Percentiles rank a stretch among this genome's conserved stretches.
These are phyloP conservation scores for Ornithoptera priamus DNA, from an alignment of 2,888 invertebrate genomes.

Conservation along the genomic window DNA sequence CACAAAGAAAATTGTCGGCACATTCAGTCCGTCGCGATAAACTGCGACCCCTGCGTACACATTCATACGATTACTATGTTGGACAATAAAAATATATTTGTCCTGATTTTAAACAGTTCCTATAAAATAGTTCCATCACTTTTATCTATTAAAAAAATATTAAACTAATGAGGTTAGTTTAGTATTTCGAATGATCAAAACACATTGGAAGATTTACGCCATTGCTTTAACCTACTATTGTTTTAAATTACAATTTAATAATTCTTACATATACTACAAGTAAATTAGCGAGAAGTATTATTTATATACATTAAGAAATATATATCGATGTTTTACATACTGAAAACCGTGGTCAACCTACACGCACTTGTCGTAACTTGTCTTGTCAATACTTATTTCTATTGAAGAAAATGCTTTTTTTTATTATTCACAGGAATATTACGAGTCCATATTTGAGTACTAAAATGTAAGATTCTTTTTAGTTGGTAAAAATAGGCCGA, in stretches of 20 bases:
- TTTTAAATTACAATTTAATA: too few species aligned
- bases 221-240: background rate
- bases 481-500: background rate
- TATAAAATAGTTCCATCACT: background rate
- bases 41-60: constrained; percentile 49
- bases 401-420: constrained; percentile 4
- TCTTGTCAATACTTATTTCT: constrained; percentile 10
- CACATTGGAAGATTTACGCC: too few species aligned
- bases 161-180: background rate
- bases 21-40: constrained; percentile 53
- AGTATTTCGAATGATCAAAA: background rate
- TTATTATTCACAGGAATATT: constrained; percentile 6
- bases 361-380: constrained; percentile 27
- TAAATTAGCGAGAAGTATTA: too few species aligned
- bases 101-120: background rate
- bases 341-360: constrained; percentile 17
- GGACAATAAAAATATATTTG: constrained; percentile 7
- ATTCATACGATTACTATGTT: constrained; percentile 30
- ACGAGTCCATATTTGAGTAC: background rate
- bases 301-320: too few species aligned
- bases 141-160: too few species aligned
- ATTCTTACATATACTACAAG: too few species aligned
- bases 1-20: constrained; percentile 46
- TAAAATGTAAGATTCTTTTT: background rate
- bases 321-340: too few species aligned